Base-by-base conservation (phyloP, 2,888 invertebrate genomes). In the Alentia gelatinosa region DNA sequence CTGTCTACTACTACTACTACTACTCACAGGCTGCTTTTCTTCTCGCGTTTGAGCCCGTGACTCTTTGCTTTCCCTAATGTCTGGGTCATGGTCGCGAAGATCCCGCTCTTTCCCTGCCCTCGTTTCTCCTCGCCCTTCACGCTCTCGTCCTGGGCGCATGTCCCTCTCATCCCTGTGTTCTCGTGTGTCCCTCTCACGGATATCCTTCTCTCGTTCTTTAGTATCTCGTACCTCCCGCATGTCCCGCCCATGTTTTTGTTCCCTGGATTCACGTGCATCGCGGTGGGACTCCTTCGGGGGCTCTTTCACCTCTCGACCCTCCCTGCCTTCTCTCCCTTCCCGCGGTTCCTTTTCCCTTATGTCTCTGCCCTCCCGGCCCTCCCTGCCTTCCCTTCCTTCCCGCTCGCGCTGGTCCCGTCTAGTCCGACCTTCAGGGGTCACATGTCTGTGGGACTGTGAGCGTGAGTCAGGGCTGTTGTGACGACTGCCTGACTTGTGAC, bases 401-500 rank as follows among this genome's bases (percentile, higher is more conserved):
- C 5, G 63, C 63, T 63, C 79, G 33, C 86, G 23, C 86, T 35
- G 47, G 26, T 86, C 50, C 19, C 79, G 12, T 79, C 79, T 35
- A 79, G 79, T 39, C 79, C 86, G 86, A 19, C 42, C 86, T 30
- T 86, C 86, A n/a, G 86, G 47, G 50, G 47, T 86, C 26, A 50
- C 50, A 35, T 86, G 86, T 42, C 86, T 86, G 86, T 86, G 40
- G 5, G 83, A 35, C 26, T 56, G 56, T 56, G 30, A 30, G 33
- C 86, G 42, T 42, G 50, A n/a, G 15, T 86, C 86, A 15, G 86
- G 86, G 19, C 86, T 86, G 42, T 86, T 35, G 50, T 86, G 86
- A 26, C 47, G 40, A 50, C 50, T 86, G 30, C 50, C 86, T 12
- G 86, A 86, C 19, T 26, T 42, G 47, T 86, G 86, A n/a, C 86